Evolutionary conservation across 2,888 invertebrate species (phyloP).

Genomic region (Pandemis corylana): DNA sequence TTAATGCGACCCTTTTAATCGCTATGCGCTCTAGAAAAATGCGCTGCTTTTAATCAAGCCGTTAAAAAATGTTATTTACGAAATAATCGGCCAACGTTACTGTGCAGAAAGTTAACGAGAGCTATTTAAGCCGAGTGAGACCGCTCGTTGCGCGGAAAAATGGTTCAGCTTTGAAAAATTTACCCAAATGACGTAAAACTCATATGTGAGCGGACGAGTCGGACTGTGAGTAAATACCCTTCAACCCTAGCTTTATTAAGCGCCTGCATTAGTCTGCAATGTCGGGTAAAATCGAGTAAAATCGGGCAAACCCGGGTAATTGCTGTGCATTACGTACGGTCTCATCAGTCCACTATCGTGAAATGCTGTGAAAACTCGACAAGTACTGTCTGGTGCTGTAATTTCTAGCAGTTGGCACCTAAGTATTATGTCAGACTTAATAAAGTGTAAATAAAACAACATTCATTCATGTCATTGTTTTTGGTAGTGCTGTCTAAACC

Average conservation of each 20-base stretch:
- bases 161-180: conserved; percentile 76
- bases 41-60: conserved; percentile 70
- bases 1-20: conserved; percentile 50
- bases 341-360: conserved; percentile 41
- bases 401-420: not conserved
- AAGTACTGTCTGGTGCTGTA: not conserved
- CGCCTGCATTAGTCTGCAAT: conserved; percentile 59
- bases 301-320: conserved; percentile 56
- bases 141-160: conserved; percentile 68
- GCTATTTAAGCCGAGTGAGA: conserved; percentile 71
- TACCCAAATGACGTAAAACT: conserved; percentile 78
- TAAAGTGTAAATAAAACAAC: not conserved
- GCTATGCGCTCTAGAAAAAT: conserved; percentile 54
- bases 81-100: conserved; percentile 73
- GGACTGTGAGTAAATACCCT: conserved; percentile 59
- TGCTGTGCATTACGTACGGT: conserved; percentile 54
- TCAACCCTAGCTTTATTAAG: conserved; percentile 63
- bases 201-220: conserved; percentile 66
- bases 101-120: conserved; percentile 79
- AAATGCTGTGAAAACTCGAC: conserved; percentile 16
- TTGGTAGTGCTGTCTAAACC: too few species aligned
- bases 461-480: not conserved
- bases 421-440: not conserved
- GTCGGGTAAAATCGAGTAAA: conserved; percentile 45
- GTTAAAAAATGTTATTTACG: conserved; percentile 74